Evolutionary conservation across 2,797 vertebrate species (phyloP).

Genomic region (Mormyrus proboscirostris): DNA sequence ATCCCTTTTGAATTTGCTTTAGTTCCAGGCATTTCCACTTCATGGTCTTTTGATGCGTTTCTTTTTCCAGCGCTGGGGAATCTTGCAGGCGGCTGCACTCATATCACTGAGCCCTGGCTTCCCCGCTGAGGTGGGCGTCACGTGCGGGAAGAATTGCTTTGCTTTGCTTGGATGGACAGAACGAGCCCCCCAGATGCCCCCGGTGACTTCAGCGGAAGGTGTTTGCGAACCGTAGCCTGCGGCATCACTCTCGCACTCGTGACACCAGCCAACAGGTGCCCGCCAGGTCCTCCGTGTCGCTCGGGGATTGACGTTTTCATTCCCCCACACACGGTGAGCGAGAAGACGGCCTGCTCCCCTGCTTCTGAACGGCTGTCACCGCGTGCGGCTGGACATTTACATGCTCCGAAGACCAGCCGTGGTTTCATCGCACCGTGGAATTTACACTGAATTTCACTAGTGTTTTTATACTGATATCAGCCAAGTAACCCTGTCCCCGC

Average conservation of each 20-base stretch:
- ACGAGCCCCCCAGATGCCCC: background rate
- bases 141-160: background rate
- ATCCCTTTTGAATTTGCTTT: background rate
- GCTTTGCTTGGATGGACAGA: background rate
- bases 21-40: background rate
- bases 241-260: background rate
- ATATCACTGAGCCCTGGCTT: background rate
- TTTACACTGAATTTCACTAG: slow-evolving; percentile 8
- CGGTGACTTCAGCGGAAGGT: background rate
- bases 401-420: background rate
- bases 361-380: background rate
- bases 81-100: background rate
- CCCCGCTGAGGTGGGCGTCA: background rate
- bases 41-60: background rate
- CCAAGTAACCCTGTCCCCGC: background rate
- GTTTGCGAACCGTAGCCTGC: background rate
- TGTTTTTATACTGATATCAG: background rate
- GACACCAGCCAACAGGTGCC: background rate
- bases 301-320: background rate
- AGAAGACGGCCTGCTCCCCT: background rate
- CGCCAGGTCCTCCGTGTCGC: background rate
- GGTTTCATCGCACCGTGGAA: background rate
- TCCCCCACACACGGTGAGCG: background rate
- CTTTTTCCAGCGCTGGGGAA: background rate
- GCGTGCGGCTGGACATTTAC: background rate